These are phyloP conservation scores for Mobula birostris DNA, from an alignment of 2,113 vertebrate species.

Conservation along the genomic window DNA sequence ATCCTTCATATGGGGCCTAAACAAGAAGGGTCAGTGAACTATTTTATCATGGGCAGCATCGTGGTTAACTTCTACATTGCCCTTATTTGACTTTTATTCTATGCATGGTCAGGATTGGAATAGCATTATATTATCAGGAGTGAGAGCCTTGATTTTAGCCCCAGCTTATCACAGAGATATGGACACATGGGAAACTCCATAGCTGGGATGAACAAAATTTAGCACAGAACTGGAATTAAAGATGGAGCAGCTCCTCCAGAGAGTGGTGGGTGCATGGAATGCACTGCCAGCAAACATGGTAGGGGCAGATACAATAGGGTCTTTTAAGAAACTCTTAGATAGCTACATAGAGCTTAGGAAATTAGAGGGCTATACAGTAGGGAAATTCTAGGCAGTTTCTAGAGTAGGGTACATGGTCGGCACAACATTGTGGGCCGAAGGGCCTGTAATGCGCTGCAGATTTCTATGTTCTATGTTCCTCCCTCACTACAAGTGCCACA, in stretches of 20 bases:
- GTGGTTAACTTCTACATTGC: background rate
- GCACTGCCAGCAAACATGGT: too few species aligned
- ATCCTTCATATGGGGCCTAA: background rate
- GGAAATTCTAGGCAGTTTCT: too few species aligned
- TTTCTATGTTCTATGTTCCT: too few species aligned
- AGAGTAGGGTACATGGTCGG: too few species aligned
- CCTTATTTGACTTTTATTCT: background rate
- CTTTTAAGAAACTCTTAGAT: too few species aligned
- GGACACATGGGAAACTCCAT: background rate
- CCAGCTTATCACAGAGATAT: background rate
- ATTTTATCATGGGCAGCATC: background rate
- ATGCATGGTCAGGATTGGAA: background rate
- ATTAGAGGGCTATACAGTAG: too few species aligned
- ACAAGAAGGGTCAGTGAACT: background rate
- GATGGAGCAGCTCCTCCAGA: background rate
- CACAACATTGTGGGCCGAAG: too few species aligned
- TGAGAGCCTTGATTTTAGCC: background rate
- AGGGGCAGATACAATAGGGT: too few species aligned
- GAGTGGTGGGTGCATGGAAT: too few species aligned
- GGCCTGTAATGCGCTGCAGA: too few species aligned
- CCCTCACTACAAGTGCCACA: too few species aligned
- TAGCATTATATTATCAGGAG: background rate
- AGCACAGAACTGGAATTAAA: background rate
- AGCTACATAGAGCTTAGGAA: too few species aligned
- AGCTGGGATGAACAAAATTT: background rate